Base-by-base conservation (phyloP, 2,113 vertebrate species). In the Protomyctophum bolini region DNA sequence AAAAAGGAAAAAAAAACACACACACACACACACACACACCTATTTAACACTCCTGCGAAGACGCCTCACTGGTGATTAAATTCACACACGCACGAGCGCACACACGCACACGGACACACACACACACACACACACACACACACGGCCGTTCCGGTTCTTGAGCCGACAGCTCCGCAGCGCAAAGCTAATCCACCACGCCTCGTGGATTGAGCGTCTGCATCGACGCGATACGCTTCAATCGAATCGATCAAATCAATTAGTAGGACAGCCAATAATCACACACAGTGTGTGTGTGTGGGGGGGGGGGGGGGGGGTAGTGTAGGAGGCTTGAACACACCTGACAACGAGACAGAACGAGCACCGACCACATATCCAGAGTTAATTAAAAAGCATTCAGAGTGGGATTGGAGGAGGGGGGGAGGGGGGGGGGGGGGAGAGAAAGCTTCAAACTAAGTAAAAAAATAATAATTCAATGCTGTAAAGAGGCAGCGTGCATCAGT, bases 241-340 rank as follows among this genome's bases (percentile, higher is more conserved):
- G 76, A 88, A 85, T 88, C 89, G 76, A 88, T 89, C 33, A 88
- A 86, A 89, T 88, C 84, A 85, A 85, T 89, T 81, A 82, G 76
- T 81, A 73, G 10, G 29, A 60, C 9, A 33, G 28, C 29, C 29
- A 60, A 29, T 10, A 60, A 33, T 33, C 29, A 60, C 7, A 60
- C n/a, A n/a, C n/a, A n/a, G 11, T 33, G 58, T 11, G 28, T 7
- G 10, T 45, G 9, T 45, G 10, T 8, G 11, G 1, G 6, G 11
- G 58, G 6, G 9, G 48, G 48, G 48, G 6, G 48, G 48, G 33
- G 33, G 54, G 14, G 33, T 45, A n/a, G n/a, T n/a, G n/a, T n/a
- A 41, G 29, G n/a, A 48, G 47, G 15, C n/a, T 48, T 6, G 41
- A 11, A 61, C 29, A 7, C 10, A 6, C 29, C 51, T 54, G 10